phyloP scores from a whole-genome alignment of 2,888 invertebrate species.

The Himalopsyche anomala region DNA sequence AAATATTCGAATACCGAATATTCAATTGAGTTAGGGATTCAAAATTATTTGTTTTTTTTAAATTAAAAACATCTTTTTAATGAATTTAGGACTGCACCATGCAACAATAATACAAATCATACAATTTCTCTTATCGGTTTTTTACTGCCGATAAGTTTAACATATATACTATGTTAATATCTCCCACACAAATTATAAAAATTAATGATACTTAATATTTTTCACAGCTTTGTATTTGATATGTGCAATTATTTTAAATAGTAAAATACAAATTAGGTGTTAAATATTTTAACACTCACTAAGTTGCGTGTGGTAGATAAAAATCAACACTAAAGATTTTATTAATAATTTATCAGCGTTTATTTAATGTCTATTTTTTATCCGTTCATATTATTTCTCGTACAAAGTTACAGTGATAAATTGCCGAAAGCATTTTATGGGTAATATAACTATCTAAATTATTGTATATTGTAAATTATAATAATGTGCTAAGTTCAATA shows the following conservation, averaged over 20 bases:
- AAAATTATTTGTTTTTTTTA: no score
- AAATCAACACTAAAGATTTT: conserved; percentile 5
- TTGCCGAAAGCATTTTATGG: conserved; percentile 13
- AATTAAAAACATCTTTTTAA: no score
- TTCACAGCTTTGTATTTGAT: background rate
- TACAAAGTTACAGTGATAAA: background rate
- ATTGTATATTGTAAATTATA: background rate
- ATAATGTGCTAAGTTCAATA: background rate
- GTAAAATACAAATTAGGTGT: conserved; percentile 16
- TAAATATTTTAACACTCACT: conserved; percentile 10
- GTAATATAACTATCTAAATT: background rate
- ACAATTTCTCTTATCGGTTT: background rate
- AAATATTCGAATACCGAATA: no score
- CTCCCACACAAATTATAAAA: background rate
- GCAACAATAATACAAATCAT: no score
- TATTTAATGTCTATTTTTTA: conserved; percentile 4
- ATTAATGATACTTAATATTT: background rate
- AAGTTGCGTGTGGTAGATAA: background rate
- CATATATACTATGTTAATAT: background rate
- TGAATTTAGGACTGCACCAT: no score
- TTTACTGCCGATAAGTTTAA: background rate
- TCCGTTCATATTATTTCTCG: background rate
- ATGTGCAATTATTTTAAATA: background rate
- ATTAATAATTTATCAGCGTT: background rate
- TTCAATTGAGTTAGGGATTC: no score